Base-by-base conservation (phyloP, 2,113 vertebrate species). In the Reinhardtius hippoglossoides region DNA sequence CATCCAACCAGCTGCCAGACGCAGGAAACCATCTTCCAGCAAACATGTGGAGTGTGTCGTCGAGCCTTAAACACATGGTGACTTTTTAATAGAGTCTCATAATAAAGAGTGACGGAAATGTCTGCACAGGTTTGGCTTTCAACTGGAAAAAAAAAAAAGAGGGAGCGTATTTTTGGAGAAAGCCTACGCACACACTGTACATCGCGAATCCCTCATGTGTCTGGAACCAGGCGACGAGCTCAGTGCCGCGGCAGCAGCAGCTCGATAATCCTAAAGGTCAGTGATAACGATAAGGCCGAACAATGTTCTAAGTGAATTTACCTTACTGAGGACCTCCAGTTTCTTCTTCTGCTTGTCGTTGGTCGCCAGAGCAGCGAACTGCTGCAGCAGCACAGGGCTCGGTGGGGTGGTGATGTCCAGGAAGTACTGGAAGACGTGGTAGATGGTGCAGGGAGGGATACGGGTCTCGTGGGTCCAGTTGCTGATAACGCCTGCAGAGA, bases 341-440 rank as follows among this genome's bases (percentile, higher is more conserved):
- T 90, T 93, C 87, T 96, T 97, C 84, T 95, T 98, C 86, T 99
- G 96, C 21, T 96, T 96, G 57, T 99, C 97, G 0, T 83, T 95
- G 81, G 95, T 96, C 78, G 98, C 97, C 87, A 99, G 90, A 78
- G 96, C 92, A 65, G 97, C 96, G 40, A 99, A 98, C 87, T 99
- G 98, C 89, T 98, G 97, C 77, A 99, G 94, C 73, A 99, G 94
- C 76, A 98, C 89, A 0, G 98, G 97, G 0, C 94, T 98, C 0
- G 98, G 98, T 0, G 98, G 96, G 0, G 97, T 98, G 58, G 97
- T 98, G 93, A 99, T 98, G 84, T 99, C 98, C 96, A 99, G 89
- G 85, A 98, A 99, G 89, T 96, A 96, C 88, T 97, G 97, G 88
- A 99, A 98, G 50, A 96, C 97, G 90, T 99, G 97, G 92, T 95